Evolutionary conservation across 2,888 invertebrate species (phyloP).

Genomic region (Seladonia tumulorum): DNA sequence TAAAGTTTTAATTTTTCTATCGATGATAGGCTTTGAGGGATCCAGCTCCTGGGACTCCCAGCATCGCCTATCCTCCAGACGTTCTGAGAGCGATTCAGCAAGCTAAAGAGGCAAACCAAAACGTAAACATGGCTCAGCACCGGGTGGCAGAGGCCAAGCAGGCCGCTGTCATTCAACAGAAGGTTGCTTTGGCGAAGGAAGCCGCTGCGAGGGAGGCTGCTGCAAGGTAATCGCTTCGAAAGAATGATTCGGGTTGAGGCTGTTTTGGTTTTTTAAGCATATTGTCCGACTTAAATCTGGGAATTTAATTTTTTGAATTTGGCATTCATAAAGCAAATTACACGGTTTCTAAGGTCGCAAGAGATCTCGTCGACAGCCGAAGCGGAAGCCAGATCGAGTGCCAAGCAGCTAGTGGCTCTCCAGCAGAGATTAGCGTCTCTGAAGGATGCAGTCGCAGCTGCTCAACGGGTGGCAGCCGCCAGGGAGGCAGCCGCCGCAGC

Average conservation of each 20-base stretch:
- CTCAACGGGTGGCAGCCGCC: constrained; percentile 90
- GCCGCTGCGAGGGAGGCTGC: constrained; percentile 86
- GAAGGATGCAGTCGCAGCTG: constrained; percentile 89
- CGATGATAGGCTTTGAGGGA: constrained; percentile 75
- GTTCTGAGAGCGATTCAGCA: constrained; percentile 90
- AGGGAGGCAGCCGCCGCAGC: constrained; percentile 90
- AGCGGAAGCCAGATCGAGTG: constrained; percentile 83
- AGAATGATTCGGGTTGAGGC: too few species aligned
- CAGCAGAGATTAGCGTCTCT: constrained; percentile 90
- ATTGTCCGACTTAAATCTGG: too few species aligned
- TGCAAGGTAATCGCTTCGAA: constrained; percentile 72
- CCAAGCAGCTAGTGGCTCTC: constrained; percentile 86
- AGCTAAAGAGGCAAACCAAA: constrained; percentile 90
- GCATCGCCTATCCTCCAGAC: constrained; percentile 86
- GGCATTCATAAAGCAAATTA: background rate
- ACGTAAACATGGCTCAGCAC: constrained; percentile 90
- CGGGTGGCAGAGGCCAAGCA: constrained; percentile 91
- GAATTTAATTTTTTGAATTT: background rate
- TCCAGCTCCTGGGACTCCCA: constrained; percentile 76
- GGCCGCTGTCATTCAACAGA: constrained; percentile 89
- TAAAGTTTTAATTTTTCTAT: background rate
- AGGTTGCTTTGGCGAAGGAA: constrained; percentile 90
- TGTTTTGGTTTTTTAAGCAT: too few species aligned
- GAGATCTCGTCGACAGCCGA: constrained; percentile 80
- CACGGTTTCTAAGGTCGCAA: constrained; percentile 73